Conservation (phyloP, 1,140 invertebrate species). For the Drosophila sucinea region DNA sequence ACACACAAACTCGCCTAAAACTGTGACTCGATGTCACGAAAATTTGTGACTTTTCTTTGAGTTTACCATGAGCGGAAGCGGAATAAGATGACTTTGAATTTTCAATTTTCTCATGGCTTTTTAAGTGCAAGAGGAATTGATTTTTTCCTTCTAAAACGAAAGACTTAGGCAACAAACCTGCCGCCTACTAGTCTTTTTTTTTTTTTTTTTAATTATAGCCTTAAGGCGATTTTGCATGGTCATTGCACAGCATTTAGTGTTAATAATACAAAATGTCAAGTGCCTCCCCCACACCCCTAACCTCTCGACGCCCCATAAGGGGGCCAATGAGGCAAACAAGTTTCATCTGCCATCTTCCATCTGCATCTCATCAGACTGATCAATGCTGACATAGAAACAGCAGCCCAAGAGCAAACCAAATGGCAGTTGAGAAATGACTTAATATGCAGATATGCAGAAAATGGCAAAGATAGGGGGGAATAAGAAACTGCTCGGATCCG, state of each 20-base stretch:
- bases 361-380: conserved; percentile 1
- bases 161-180: conserved; percentile 39
- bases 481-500: neutral
- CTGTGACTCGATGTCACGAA: conserved; percentile 8
- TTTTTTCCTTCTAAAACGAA: conserved; percentile 16
- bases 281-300: conserved; percentile 13
- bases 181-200: conserved; percentile 7
- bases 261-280: conserved; percentile 76
- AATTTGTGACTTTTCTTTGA: neutral
- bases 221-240: conserved; percentile 49
- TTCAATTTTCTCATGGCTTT: neutral
- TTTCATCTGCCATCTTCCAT: conserved; percentile 35
- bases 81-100: neutral
- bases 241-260: conserved; percentile 70
- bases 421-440: conserved; percentile 54
- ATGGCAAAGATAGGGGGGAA: conserved; percentile 11
- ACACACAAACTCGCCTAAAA: neutral
- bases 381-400: conserved; percentile 67
- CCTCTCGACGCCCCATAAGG: neutral
- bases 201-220: conserved; percentile 30
- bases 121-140: neutral
- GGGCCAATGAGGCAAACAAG: conserved; percentile 52
- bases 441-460: conserved; percentile 56
- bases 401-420: conserved; percentile 30
- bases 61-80: neutral